A percentile compares a stretch with the other conserved stretches of the same genome.
These are phyloP conservation scores for Scarus forsteni DNA, from an alignment of 2,797 vertebrate genomes.

Conservation along the genomic window DNA sequence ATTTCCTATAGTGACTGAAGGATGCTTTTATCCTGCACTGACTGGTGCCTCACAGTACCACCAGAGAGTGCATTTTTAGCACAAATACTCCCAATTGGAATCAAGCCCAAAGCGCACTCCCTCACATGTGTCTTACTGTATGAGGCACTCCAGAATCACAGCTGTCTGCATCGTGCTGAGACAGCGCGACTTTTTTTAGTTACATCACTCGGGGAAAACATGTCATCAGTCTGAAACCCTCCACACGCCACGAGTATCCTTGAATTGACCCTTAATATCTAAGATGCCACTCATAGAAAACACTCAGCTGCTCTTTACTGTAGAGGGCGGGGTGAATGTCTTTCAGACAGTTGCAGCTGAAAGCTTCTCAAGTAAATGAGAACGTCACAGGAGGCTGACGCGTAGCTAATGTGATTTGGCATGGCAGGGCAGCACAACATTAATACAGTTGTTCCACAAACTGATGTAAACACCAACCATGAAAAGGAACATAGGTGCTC, in stretches of 20 bases:
- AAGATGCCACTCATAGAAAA: conserved; percentile 29
- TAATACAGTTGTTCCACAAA: conserved; percentile 19
- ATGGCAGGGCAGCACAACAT: conserved; percentile 1
- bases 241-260: conserved; percentile 35
- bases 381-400: conserved; percentile 20
- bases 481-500: conserved; percentile 1
- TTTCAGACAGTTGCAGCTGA: conserved; percentile 31
- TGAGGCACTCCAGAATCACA: conserved; percentile 38
- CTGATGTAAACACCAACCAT: not conserved
- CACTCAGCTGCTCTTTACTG: conserved; percentile 23
- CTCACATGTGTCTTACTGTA: conserved; percentile 23
- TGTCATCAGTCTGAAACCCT: conserved; percentile 17
- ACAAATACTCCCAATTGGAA: conserved; percentile 34
- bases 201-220: conserved; percentile 49
- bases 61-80: conserved; percentile 38
- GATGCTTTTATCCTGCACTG: conserved; percentile 27
- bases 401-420: conserved; percentile 18
- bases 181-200: conserved; percentile 47
- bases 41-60: conserved; percentile 39
- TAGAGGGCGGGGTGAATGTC: conserved; percentile 10
- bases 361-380: conserved; percentile 28
- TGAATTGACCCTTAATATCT: conserved; percentile 53
- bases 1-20: conserved; percentile 6
- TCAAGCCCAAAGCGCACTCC: conserved; percentile 25
- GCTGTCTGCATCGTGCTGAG: conserved; percentile 46